Evolutionary conservation across 2,888 invertebrate genomes (phyloP).

Genomic region (Cepaea hortensis): DNA sequence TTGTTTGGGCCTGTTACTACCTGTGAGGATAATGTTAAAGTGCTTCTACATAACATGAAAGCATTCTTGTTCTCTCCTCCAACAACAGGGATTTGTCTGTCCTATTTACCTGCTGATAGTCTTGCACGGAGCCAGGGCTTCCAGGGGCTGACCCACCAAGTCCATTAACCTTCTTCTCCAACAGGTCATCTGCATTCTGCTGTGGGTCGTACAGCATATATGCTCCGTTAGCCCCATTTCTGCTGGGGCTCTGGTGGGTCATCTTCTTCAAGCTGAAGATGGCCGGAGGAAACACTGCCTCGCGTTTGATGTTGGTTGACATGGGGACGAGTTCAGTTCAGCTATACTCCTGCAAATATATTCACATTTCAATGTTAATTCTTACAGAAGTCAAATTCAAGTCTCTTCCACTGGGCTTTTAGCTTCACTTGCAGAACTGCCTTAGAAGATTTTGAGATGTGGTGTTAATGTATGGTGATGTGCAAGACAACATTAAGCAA

Average conservation of each 20-base stretch:
- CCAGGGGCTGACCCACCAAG: neutral
- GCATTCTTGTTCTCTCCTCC: neutral
- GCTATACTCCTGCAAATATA: neutral
- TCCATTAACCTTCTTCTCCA: conserved; percentile 16
- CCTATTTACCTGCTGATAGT: neutral
- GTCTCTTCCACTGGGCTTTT: neutral
- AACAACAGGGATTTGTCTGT: neutral
- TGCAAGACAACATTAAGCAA: no score
- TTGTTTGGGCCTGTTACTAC: no score
- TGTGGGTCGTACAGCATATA: conserved; percentile 10
- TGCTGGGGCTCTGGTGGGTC: neutral
- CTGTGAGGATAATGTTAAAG: no score
- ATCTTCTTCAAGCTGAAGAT: conserved; percentile 1
- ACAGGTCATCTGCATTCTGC: neutral
- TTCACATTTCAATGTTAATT: no score
- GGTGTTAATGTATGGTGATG: no score
- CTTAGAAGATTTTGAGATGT: no score
- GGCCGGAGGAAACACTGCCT: conserved; percentile 21
- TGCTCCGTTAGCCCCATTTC: neutral
- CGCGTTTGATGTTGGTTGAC: conserved; percentile 19
- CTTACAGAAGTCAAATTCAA: neutral
- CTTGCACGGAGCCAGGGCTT: conserved; percentile 3
- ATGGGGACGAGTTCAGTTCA: neutral
- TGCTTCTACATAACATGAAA: neutral
- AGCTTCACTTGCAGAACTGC: neutral